Evolutionary conservation across 53 echinoderm and acorn worm species (phyloP).

Genomic region (Antedon mediterranea): DNA sequence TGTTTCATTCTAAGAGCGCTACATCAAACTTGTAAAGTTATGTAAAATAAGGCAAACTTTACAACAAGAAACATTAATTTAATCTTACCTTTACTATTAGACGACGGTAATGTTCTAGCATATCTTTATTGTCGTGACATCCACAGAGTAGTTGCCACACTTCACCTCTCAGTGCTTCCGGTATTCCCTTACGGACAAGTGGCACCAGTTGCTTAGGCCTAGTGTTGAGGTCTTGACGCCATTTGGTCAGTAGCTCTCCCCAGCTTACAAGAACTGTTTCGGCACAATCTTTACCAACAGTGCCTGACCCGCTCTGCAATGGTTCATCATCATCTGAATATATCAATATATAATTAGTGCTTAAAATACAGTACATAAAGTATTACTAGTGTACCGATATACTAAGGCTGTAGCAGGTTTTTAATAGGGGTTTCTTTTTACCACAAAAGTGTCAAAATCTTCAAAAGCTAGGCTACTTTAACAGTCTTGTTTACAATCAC

Average conservation of each 20-base stretch:
- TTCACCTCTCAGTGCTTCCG: conserved; percentile 89
- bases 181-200: conserved; percentile 76
- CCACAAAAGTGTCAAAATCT: too few species aligned
- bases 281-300: conserved; percentile 85
- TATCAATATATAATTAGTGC: too few species aligned
- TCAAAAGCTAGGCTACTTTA: too few species aligned
- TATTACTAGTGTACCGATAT: too few species aligned
- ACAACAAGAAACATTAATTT: too few species aligned
- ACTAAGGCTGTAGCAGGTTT: too few species aligned
- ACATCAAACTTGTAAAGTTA: too few species aligned
- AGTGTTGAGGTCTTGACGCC: conserved; percentile 58
- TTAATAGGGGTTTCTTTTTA: too few species aligned
- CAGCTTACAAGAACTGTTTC: conserved; percentile 75
- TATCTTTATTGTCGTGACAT: conserved; percentile 59
- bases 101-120: conserved; percentile 76
- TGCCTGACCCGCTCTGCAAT: conserved; percentile 83
- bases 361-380: too few species aligned
- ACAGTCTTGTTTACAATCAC: too few species aligned
- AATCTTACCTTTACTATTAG: conserved; percentile 86
- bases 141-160: conserved; percentile 95
- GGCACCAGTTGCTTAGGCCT: conserved; percentile 74
- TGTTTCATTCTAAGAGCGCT: too few species aligned
- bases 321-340: conserved; percentile 85
- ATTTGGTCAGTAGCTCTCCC: conserved; percentile 82
- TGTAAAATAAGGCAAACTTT: too few species aligned